Evolutionary conservation across 2,113 vertebrate species (phyloP).

Genomic region (Amazona vittata): DNA sequence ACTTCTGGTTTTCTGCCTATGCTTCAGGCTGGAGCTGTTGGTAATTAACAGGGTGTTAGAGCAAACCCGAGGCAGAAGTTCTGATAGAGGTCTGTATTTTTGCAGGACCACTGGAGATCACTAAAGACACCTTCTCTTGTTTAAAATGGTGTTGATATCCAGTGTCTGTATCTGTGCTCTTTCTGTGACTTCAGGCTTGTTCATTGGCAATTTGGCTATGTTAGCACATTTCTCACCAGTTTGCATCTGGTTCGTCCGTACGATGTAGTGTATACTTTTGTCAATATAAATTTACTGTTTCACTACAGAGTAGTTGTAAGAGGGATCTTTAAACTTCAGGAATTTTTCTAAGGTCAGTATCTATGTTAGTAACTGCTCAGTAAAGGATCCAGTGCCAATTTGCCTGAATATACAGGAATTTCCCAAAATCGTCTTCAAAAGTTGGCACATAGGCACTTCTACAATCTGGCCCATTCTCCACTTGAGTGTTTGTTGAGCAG

Average conservation of each 20-base stretch:
- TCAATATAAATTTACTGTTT: background rate
- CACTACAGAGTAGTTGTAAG: background rate
- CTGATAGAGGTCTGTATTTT: background rate
- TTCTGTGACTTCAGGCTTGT: background rate
- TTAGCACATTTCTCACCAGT: background rate
- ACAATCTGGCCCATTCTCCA: background rate
- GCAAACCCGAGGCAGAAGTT: background rate
- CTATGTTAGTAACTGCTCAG: background rate
- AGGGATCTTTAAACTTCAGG: background rate
- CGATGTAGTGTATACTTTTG: background rate
- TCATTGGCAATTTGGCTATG: background rate
- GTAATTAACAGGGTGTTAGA: background rate
- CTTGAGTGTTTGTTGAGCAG: background rate
- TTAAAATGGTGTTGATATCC: background rate
- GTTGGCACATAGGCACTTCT: background rate
- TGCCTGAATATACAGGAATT: background rate
- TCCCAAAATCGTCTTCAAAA: background rate
- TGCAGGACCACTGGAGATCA: background rate
- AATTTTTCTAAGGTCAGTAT: background rate
- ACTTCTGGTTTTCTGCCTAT: background rate
- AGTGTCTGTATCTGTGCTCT: background rate
- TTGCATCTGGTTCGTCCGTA: background rate
- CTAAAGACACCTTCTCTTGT: background rate
- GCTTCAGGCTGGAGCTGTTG: background rate
- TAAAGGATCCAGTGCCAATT: background rate